Base-by-base conservation (phyloP, 2,113 vertebrate genomes). In the Heteronetta atricapilla region DNA sequence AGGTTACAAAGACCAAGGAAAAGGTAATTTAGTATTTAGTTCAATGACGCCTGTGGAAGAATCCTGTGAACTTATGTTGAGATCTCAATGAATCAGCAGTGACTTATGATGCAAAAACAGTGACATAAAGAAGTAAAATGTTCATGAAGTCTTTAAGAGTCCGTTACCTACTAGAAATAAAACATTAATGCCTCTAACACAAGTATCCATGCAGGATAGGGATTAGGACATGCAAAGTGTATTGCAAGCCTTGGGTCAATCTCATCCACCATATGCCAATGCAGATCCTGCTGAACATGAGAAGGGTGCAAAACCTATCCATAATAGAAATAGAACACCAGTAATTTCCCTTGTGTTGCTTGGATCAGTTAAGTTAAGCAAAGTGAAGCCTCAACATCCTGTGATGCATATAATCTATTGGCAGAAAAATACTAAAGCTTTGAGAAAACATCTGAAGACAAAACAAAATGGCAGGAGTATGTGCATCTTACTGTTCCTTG, bases 1-100 rank as follows among this genome's bases (percentile, higher is more conserved):
- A 93, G 80, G 69, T 90, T 79, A 88, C 52, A 74, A 86, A 88
- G 82, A 86, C 53, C 73, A 86, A 96, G 36, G 40, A 80, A 89
- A 93, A 93, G 58, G 48, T 93, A 91, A 95, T 93, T 90, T 73
- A 91, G 84, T 86, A 93, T 83, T 86, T 92, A 70, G 82, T 44
- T 82, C 86, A 94, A 8, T 79, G 85, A 81, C 0, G 10, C 55
- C 72, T 80, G 63, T 4, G 13, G 84, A 93, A 74, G 69, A 82
- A 88, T 93, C 76, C 42, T 56, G 63, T 81, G 86, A 86, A 88
- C 60, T 50, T 40, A 8, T 73, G 80, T 73, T 20, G 44, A 84
- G 77, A 62, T 96, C 8, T 73, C 83, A 76, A 38, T 82, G 90
- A 94, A 90, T 92, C 83, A 92, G 38, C 34, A 53, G 53, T 40